A percentile compares a stretch with the other conserved stretches of the same genome.
Conservation (phyloP, 2,888 invertebrate genomes). For the Spisula solida region DNA sequence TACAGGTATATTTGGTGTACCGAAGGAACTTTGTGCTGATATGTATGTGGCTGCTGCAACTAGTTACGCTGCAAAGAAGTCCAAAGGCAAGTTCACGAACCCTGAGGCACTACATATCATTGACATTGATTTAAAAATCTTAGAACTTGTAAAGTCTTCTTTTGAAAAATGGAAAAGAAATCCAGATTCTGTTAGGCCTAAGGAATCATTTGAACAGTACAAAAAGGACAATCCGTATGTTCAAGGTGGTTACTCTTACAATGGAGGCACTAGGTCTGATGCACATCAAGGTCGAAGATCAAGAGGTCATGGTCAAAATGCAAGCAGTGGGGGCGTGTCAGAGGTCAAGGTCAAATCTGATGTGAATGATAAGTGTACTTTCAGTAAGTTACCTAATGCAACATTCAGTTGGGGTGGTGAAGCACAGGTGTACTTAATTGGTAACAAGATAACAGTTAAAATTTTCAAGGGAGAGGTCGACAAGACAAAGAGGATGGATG, state of each 20-base stretch:
- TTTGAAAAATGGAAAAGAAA: slow-evolving; percentile 53
- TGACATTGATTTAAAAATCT: slow-evolving; percentile 65
- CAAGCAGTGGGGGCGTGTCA: background rate
- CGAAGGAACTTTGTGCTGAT: slow-evolving; percentile 68
- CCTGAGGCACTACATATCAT: slow-evolving; percentile 67
- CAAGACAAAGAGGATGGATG: slow-evolving; percentile 55
- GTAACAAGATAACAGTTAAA: slow-evolving; percentile 44
- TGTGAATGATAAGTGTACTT: background rate
- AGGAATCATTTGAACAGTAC: slow-evolving; percentile 36
- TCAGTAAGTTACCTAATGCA: slow-evolving; percentile 26
- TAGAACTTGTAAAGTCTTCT: slow-evolving; percentile 53
- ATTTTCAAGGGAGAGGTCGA: slow-evolving; percentile 56
- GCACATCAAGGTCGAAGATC: background rate
- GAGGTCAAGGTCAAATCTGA: background rate
- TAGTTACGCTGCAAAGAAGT: slow-evolving; percentile 40
- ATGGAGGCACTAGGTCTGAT: slow-evolving; percentile 2
- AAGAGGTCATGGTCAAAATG: background rate
- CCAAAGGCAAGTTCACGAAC: background rate
- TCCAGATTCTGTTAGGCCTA: slow-evolving; percentile 38
- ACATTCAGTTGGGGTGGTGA: slow-evolving; percentile 53
- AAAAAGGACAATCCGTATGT: slow-evolving; percentile 26
- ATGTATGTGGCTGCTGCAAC: slow-evolving; percentile 64
- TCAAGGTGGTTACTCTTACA: background rate
- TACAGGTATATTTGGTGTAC: slow-evolving; percentile 71
- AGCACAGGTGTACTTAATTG: slow-evolving; percentile 36